Evolutionary conservation across 2,113 vertebrate genomes (phyloP).

Genomic region (Melanotaenia duboulayi): DNA sequence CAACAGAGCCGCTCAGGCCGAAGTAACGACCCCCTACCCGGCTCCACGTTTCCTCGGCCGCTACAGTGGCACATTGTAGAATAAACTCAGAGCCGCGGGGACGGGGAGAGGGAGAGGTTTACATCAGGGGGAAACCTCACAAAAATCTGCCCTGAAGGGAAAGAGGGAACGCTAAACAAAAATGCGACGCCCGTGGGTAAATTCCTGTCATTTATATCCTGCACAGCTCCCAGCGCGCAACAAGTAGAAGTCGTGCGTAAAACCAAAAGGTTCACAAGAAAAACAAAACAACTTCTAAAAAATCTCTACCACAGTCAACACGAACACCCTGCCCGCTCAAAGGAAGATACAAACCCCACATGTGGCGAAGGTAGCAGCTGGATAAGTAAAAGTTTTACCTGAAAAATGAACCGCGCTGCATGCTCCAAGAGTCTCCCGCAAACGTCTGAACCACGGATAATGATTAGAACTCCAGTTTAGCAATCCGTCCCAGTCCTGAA

Average conservation of each 20-base stretch:
- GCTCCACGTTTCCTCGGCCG: conserved; percentile 73
- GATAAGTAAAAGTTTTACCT: conserved; percentile 64
- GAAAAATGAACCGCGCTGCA: conserved; percentile 68
- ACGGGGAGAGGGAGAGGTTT: conserved; percentile 15
- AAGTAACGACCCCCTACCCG: conserved; percentile 80
- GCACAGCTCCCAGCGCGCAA: conserved; percentile 38
- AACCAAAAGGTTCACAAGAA: conserved; percentile 31
- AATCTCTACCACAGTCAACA: background rate
- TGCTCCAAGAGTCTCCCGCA: conserved; percentile 49
- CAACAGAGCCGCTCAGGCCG: conserved; percentile 76
- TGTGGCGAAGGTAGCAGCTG: conserved; percentile 16
- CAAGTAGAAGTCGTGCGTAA: conserved; percentile 57
- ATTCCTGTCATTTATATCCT: conserved; percentile 45
- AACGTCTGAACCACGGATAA: conserved; percentile 21
- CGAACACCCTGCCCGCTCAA: background rate
- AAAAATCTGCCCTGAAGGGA: conserved; percentile 36
- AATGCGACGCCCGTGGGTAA: conserved; percentile 49
- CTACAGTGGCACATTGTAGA: conserved; percentile 74
- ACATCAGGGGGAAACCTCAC: conserved; percentile 2
- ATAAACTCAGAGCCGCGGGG: conserved; percentile 43
- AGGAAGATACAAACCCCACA: conserved; percentile 21
- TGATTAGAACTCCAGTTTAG: conserved; percentile 38
- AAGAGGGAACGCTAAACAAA: conserved; percentile 5
- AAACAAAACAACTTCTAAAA: conserved; percentile 3
- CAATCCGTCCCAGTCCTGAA: conserved; percentile 35